phyloP scores from a whole-genome alignment of 1,140 invertebrate species.

The Zaprionus inermis region DNA sequence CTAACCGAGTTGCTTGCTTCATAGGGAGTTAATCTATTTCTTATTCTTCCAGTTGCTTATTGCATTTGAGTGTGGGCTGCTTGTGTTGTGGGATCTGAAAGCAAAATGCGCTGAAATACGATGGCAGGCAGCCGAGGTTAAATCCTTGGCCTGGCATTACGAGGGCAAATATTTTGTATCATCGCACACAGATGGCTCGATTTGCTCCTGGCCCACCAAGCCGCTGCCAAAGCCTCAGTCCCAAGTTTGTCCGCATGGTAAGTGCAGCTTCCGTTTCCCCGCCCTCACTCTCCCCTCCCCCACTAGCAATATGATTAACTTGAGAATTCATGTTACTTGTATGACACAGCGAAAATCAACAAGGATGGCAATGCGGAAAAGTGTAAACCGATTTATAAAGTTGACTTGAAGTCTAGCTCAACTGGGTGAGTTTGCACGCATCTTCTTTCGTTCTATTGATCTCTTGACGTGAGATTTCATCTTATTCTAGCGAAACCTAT shows the following conservation, averaged over 20 bases:
- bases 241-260: slow-evolving; percentile 96
- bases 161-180: slow-evolving; percentile 99
- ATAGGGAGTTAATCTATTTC: too few species aligned
- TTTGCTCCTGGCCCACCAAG: slow-evolving; percentile 95
- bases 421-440: slow-evolving; percentile 91
- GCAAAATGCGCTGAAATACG: slow-evolving; percentile 92
- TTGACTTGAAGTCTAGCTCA: slow-evolving; percentile 96
- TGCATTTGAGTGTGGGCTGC: slow-evolving; percentile 96
- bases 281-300: too few species aligned
- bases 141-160: slow-evolving; percentile 97
- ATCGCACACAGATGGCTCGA: slow-evolving; percentile 96
- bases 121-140: slow-evolving; percentile 91
- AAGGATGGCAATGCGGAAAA: slow-evolving; percentile 94
- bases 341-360: slow-evolving; percentile 74
- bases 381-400: slow-evolving; percentile 96
- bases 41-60: slow-evolving; percentile 91
- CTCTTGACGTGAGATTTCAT: neutral
- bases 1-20: neutral
- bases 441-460: neutral
- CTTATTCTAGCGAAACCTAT: slow-evolving; percentile 92
- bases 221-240: slow-evolving; percentile 91
- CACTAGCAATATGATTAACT: slow-evolving; percentile 13
- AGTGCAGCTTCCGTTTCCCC: slow-evolving; percentile 61
- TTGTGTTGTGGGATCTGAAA: slow-evolving; percentile 98
- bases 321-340: slow-evolving; percentile 10